Evolutionary conservation across 2,113 vertebrate species (phyloP), one percentile per base, ranked within the genome.

Genomic region (Panthera leo): DNA sequence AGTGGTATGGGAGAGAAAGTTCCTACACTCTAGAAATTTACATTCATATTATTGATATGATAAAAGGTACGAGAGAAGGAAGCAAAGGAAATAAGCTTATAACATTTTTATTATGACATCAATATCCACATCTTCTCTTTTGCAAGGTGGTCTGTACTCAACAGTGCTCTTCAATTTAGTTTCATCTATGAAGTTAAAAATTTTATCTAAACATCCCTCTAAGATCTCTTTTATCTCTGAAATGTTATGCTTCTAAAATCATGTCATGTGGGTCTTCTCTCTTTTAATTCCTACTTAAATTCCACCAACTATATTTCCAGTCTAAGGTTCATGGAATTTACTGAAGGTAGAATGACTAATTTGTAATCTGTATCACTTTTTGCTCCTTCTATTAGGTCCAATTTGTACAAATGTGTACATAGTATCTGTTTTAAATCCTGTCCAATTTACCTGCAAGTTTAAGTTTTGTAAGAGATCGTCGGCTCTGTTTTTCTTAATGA

Each of bases 271-370:
- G n/a, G 3, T 73, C 91, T 23, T 79, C 39, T 90, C 51, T 88
- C 48, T 75, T 94, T 84, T 27, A 85, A 82, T 65, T 95, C 34
- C 70, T 83, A 61, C 65, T 89, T 91, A 91, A 93, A 75, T 78
- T 31, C 15, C 25, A 79, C n/a, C 63, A 11, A 63, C 25, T 3
- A 48, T 45, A 92, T 94, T 71, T 86, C 51, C 8, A 95, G 27
- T 51, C 19, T 84, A 63, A 92, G 61, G 7, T 84, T 83, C 94
- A 70, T 45, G 71, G 65, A 94, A 87, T 79, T 42, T 93, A 61
- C 18, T 55, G 23, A 53, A 78, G 97, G 23, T 55, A 63, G 29
- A 91, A 58, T 75, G 67, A 18, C 10, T 75, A 27, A 82, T 83
- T 88, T 83, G 13, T 27, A 86, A 42, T 4, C 2, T 71, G 4